phyloP scores from a whole-genome alignment of 1,140 invertebrate genomes.

The Drosophila serrata region DNA sequence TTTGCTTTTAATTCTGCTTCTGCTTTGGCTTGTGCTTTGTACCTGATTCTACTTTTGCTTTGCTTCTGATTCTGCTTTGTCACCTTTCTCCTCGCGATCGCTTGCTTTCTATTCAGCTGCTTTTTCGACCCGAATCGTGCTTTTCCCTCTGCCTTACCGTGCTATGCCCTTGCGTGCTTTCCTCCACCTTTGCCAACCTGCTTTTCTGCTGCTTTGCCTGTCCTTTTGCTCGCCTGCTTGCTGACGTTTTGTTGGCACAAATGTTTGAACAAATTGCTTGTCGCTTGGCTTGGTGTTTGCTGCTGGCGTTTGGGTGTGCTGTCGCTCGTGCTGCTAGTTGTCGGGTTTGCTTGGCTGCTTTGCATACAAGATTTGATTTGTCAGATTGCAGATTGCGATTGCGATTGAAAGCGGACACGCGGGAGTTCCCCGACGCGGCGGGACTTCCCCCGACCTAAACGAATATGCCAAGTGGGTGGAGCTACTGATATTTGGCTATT shows the following conservation, averaged over 20 bases:
- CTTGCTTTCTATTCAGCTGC: neutral
- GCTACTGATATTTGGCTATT: neutral
- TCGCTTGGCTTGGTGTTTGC: constrained; percentile 45
- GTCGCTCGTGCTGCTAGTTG: constrained; percentile 9
- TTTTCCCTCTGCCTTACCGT: neutral
- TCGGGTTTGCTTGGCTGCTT: constrained; percentile 44
- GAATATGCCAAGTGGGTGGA: constrained; percentile 21
- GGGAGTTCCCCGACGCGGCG: constrained; percentile 22
- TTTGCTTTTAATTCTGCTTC: neutral
- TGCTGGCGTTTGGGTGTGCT: neutral
- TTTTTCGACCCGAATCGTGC: neutral
- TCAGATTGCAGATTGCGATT: constrained; percentile 63
- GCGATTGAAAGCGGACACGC: constrained; percentile 40
- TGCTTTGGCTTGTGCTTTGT: neutral
- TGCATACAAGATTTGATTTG: constrained; percentile 74
- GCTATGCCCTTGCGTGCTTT: neutral
- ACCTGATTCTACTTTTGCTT: neutral
- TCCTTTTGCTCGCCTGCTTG: constrained; percentile 25
- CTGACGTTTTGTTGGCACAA: constrained; percentile 64
- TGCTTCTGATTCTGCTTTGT: neutral
- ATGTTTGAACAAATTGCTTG: constrained; percentile 76
- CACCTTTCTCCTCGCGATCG: neutral
- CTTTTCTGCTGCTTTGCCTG: constrained; percentile 5
- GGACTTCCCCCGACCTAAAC: constrained; percentile 14
- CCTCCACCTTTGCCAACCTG: neutral